Base-by-base conservation (phyloP, 2,888 invertebrate species). In the Heliconius aoede region DNA sequence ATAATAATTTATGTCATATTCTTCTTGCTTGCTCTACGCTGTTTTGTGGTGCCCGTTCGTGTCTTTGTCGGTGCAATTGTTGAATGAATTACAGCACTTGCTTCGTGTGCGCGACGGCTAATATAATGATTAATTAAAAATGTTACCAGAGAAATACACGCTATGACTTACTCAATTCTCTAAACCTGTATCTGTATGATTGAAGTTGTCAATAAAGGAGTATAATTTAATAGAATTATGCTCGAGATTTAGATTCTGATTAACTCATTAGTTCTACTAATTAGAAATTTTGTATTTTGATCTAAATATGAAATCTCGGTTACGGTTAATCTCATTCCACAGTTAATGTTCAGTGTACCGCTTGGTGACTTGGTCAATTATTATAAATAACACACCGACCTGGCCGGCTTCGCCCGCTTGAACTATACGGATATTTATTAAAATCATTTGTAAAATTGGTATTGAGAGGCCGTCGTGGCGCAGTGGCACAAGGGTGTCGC, bases 1-100 rank as follows among this genome's bases (percentile, higher is more conserved):
- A 85, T 87, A 86, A 89, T 88, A 86, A 89, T 88, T 90, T 87
- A 89, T 89, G 86, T 88, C 87, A 91, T 88, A 89, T 87, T 88
- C 55, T 85, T 86, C 84, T 84, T 85, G 83, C 88, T 84, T 83
- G 62, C 76, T 73, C 84, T 86, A n/a, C 85, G 84, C 82, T 81
- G 82, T 84, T 84, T 87, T 86, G 87, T 86, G 84, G 86, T 84
- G 85, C 81, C 78, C 79, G 77, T 81, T 77, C 55, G 77, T 79
- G 80, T 83, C 83, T 85, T 76, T 79, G 75, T 78, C 74, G 74
- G 75, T 77, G 58, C 55, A 73, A 72, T 79, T 76, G 73, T 69
- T 75, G 79, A 81, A 80, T 78, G 78, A 80, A 76, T 62, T 73
- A 74, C 46, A 51, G 58, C 72, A 60, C 60, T 76, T 36, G 76